Conservation (phyloP, 1,140 invertebrate genomes). For the Saccostrea cuccullata region DNA sequence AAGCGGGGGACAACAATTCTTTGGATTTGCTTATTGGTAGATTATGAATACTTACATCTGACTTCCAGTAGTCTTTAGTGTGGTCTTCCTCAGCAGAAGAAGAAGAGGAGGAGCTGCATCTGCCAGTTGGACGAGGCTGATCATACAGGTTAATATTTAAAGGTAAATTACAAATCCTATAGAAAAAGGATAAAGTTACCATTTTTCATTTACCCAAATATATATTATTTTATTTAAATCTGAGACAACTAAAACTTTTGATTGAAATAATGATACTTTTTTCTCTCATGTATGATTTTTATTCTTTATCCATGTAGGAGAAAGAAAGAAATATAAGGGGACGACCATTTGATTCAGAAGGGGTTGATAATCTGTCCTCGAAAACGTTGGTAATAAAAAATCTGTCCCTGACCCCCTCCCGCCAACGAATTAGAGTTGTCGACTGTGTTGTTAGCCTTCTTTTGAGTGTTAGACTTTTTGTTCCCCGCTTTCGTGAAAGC, state of each 20-base stretch:
- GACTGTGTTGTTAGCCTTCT: too few species aligned
- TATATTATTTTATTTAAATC: background rate
- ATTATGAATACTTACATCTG: background rate
- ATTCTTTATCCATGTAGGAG: background rate
- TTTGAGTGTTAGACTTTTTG: too few species aligned
- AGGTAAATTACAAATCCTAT: background rate
- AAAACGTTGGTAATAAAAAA: too few species aligned
- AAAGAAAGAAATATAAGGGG: too few species aligned
- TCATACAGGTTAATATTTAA: constrained; percentile 1
- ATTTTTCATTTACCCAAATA: background rate
- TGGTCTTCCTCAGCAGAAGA: background rate
- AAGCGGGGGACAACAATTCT: too few species aligned
- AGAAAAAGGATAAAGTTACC: background rate
- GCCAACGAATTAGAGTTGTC: too few species aligned
- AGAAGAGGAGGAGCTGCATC: background rate
- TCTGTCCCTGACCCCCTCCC: too few species aligned
- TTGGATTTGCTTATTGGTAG: too few species aligned
- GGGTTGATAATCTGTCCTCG: too few species aligned
- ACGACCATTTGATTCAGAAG: too few species aligned
- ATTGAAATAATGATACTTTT: background rate
- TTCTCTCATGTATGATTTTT: background rate
- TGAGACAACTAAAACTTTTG: too few species aligned
- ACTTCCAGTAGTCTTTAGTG: background rate
- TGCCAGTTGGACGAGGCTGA: background rate
- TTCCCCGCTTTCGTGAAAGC: too few species aligned